These are phyloP conservation scores for Ptilorrhoa leucosticta DNA, from an alignment of 2,113 vertebrate genomes.

Conservation along the genomic window DNA sequence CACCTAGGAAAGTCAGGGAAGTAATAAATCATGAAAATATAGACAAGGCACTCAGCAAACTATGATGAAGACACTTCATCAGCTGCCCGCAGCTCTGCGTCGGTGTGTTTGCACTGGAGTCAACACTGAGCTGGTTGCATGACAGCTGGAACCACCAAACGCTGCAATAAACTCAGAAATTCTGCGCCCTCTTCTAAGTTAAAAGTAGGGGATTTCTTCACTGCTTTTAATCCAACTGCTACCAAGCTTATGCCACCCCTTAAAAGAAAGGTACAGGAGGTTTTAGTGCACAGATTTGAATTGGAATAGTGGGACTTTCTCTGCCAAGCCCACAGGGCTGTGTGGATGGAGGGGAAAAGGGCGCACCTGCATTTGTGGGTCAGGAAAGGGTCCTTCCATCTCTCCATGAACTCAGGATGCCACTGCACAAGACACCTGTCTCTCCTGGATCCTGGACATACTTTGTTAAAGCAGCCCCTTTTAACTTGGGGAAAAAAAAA, in stretches of 20 bases:
- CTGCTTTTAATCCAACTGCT: background rate
- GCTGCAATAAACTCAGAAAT: background rate
- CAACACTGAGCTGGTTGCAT: background rate
- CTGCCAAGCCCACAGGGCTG: background rate
- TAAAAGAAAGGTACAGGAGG: background rate
- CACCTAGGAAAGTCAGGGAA: background rate
- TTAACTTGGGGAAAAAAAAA: background rate
- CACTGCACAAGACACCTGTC: rapidly evolving
- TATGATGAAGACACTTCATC: slow-evolving; percentile 7
- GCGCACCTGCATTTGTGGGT: background rate
- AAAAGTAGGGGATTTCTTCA: background rate
- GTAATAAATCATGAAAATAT: slow-evolving; percentile 38
- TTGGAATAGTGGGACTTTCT: background rate
- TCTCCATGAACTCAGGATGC: background rate
- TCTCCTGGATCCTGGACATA: background rate
- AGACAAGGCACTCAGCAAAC: slow-evolving; percentile 2
- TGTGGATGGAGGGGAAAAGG: background rate
- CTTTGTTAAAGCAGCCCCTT: background rate
- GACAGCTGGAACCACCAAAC: background rate
- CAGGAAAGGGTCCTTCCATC: background rate
- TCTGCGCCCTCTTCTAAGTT: background rate
- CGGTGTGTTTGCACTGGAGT: background rate
- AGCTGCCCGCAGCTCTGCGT: background rate
- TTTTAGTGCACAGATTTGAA: background rate
- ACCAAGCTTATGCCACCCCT: rapidly evolving